phyloP scores from a whole-genome alignment of 1,140 invertebrate species.

The Panagrolaimus sp. region DNA sequence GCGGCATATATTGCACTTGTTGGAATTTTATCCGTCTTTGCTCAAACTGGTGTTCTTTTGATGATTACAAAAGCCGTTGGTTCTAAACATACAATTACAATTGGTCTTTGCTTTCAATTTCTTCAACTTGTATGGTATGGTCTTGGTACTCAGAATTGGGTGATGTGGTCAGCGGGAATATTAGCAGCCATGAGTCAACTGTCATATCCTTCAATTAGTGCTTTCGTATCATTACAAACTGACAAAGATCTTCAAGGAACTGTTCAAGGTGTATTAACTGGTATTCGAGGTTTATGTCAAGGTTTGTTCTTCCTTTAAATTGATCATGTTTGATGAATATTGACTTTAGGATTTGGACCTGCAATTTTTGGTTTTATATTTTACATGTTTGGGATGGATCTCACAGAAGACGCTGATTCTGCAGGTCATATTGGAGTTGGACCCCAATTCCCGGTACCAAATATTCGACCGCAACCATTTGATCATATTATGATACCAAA shows the following conservation, averaged over 20 bases:
- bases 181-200: slow-evolving; percentile 83
- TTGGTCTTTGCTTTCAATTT: slow-evolving; percentile 91
- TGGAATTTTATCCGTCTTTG: slow-evolving; percentile 87
- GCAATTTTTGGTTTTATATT: slow-evolving; percentile 96
- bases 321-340: too few species aligned
- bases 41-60: slow-evolving; percentile 77
- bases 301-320: too few species aligned
- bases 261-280: slow-evolving; percentile 94
- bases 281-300: slow-evolving; percentile 60
- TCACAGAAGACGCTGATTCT: slow-evolving; percentile 61
- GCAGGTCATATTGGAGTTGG: slow-evolving; percentile 51
- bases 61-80: slow-evolving; percentile 84
- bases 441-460: slow-evolving; percentile 53
- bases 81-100: slow-evolving; percentile 91
- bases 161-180: slow-evolving; percentile 97
- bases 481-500: slow-evolving; percentile 47
- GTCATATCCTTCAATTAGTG: slow-evolving; percentile 97
- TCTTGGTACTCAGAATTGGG: slow-evolving; percentile 79
- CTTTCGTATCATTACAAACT: slow-evolving; percentile 93
- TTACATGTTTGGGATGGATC: slow-evolving; percentile 94
- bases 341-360: slow-evolving; percentile 82
- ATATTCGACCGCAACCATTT: slow-evolving; percentile 48
- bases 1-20: slow-evolving; percentile 95
- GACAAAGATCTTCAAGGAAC: slow-evolving; percentile 92
- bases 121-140: slow-evolving; percentile 90